Conservation (phyloP, 2,888 invertebrate species). For the Drosophila kuntzei region DNA sequence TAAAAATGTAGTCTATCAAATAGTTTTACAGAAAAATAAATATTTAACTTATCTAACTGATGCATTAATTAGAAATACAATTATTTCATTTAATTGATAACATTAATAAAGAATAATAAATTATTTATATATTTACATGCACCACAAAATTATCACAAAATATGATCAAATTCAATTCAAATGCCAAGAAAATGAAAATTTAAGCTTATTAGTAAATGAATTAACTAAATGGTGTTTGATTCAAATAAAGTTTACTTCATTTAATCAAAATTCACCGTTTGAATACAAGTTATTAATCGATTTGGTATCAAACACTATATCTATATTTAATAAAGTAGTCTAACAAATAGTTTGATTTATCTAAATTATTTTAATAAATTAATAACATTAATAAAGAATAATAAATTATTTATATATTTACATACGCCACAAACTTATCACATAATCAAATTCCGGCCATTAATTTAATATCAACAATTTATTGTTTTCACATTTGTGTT, state of each 20-base stretch:
- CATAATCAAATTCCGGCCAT: slow-evolving; percentile 40
- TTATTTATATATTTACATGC: slow-evolving; percentile 22
- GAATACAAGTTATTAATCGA: no score
- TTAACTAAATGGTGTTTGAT: no score
- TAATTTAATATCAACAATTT: slow-evolving; percentile 20
- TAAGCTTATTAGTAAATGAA: no score
- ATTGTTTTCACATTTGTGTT: slow-evolving; percentile 8
- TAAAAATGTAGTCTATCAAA: neutral
- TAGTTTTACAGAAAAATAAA: neutral
- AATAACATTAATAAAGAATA: neutral
- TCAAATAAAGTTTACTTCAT: no score
- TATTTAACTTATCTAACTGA: neutral
- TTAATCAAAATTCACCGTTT: no score
- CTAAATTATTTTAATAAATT: no score
- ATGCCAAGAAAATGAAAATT: no score
- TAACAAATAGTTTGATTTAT: no score
- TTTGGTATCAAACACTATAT: no score
- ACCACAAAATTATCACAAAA: slow-evolving; percentile 31
- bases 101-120: neutral
- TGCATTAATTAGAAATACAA: slow-evolving; percentile 3
- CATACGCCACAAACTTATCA: slow-evolving; percentile 29
- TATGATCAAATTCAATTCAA: slow-evolving; percentile 51
- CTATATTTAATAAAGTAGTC: no score
- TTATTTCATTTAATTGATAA: neutral
- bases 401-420: slow-evolving; percentile 25